Base-by-base conservation (phyloP, 1,140 invertebrate genomes). In the Eumeta japonica region DNA sequence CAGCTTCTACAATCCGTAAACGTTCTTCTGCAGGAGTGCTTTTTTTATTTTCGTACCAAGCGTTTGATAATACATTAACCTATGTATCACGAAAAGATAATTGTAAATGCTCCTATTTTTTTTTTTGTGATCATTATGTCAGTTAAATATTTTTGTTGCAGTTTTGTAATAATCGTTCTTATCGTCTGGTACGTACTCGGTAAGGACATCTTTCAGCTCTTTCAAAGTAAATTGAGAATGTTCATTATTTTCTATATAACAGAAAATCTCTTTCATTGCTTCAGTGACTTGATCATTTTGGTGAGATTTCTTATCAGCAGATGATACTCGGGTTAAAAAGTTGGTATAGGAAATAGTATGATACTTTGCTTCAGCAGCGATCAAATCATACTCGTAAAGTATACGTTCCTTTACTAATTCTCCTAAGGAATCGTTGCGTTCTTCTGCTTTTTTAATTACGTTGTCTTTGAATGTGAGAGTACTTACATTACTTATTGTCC, bases 201-300 rank as follows among this genome's bases (percentile, higher is more conserved):
- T 58, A 42, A 40, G 37, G 39, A 62, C 44, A 52, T 57, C 46
- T 52, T 58, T 62, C 18, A 62, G 49, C 38, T 67, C 54, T 55
- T 33, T n/a, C n/a, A n/a, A n/a, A n/a, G n/a, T n/a, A n/a, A n/a
- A n/a, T n/a, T n/a, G n/a, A n/a, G n/a, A n/a, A n/a, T n/a, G n/a
- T n/a, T 46, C 48, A 52, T 59, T 48, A 55, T 61, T 58, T 54
- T 61, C 58, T 44, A 59, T 58, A 37, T 58, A 61, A 51, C 20
- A 30, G 48, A 57, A 59, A 50, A 61, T 59, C 36, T 58, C 41
- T 30, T 51, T 39, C 52, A 58, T 63, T 48, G 52, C 58, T 52
- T n/a, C 17, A 45, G 47, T 50, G 38, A 55, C 47, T 50, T 54
- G 45, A 55, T 53, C 38, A 50, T 58, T 45, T 52, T 50, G 45